phyloP scores from a whole-genome alignment of 2,888 invertebrate genomes.

The Drosophila aldrichi region DNA sequence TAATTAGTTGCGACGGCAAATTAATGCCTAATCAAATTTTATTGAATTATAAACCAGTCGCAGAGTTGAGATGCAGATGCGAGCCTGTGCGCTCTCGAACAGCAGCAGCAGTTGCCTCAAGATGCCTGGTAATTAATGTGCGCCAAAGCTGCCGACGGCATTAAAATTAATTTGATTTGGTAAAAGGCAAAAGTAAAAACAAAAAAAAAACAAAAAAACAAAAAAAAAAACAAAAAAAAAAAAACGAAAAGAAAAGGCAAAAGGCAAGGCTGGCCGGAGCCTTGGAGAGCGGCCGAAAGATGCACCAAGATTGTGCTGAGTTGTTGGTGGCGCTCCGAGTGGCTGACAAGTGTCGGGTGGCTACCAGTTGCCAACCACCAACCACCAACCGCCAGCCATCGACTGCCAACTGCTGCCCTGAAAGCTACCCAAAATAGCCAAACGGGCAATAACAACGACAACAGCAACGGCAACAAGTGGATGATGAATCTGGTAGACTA shows the following conservation, averaged over 20 bases:
- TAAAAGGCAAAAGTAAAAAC: conserved; percentile 36
- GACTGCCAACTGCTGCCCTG: conserved; percentile 5
- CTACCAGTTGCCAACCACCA: conserved; percentile 15
- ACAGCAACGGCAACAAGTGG: conserved; percentile 6
- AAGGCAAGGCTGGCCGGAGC: conserved; percentile 4
- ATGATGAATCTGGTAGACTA: background rate
- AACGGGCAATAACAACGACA: conserved; percentile 19
- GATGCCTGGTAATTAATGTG: conserved; percentile 59
- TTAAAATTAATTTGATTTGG: conserved; percentile 70
- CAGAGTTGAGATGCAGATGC: conserved; percentile 14
- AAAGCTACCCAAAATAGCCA: conserved; percentile 37
- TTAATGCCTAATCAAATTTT: conserved; percentile 81
- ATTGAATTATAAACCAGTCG: conserved; percentile 81
- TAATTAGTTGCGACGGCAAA: conserved; percentile 76
- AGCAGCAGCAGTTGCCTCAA: background rate
- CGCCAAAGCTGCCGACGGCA: conserved; percentile 65
- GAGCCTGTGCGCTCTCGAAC: background rate
- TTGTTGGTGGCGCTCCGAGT: conserved; percentile 54
- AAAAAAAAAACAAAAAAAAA: too few species aligned
- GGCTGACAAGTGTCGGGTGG: conserved; percentile 55
- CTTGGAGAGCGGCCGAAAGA: conserved; percentile 34
- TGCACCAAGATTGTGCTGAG: conserved; percentile 19
- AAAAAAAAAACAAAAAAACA: background rate
- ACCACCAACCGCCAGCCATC: background rate
- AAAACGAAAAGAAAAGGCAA: background rate